Evolutionary conservation across 2,888 invertebrate genomes (phyloP), one percentile per base, ranked within the genome.

Genomic region (Copidosoma aretas): DNA sequence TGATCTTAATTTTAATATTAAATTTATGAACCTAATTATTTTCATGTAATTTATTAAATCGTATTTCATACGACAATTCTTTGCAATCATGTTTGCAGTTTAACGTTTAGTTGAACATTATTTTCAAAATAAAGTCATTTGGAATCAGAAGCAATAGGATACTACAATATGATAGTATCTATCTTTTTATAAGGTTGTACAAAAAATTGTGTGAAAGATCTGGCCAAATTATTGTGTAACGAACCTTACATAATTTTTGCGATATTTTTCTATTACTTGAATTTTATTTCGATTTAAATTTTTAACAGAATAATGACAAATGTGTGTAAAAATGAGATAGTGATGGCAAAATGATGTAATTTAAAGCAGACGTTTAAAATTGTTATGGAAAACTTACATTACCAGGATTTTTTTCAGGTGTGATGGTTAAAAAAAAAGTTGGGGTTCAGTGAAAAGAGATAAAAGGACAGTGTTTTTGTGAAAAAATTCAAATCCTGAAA

Each of bases 381-480:
- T 53, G 22, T 60, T 64, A 17, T 22, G 59, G 43, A 15, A 46
- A 68, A 69, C 58, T 51, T 54, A 61, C 53, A 53, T 66, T 56
- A 65, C n/a, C 39, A 12, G 46, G 63, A 74, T 70, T 62, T 60
- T 41, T 46, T 68, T 17, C 62, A 59, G 57, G 15, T 68, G 67
- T 68, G 67, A 56, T 56, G 57, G 52, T 57, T 15, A 17, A 17
- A 32, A 66, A 67, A n/a, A n/a, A n/a, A 60, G 60, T 64, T 57
- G 14, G 57, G 67, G 62, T 68, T 63, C 59, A 68, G 67, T 71
- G 71, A 57, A 60, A 65, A 67, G 49, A 57, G 68, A 60, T 57
- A 49, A 68, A 68, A 56, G 71, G 77, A 80, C 77, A 78, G 80
- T 78, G 80, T 74, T 75, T 74, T 76, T 77, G 78, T 75, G 75